Evolutionary conservation across 2,113 vertebrate genomes (phyloP).

Genomic region (Bagarius yarrelli): DNA sequence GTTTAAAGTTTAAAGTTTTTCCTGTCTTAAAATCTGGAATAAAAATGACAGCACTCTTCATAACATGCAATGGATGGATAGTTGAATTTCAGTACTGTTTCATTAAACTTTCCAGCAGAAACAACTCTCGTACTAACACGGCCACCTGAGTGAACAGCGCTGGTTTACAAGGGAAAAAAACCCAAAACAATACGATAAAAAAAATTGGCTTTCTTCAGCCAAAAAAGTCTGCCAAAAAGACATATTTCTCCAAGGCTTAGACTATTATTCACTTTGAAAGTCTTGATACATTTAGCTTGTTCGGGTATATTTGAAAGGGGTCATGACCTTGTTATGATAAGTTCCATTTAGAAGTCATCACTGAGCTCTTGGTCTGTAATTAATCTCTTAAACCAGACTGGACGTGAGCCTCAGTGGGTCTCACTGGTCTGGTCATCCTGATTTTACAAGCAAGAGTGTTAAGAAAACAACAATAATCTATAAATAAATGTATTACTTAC

Average conservation of each 20-base stretch:
- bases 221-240: slow-evolving; percentile 29
- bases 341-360: slow-evolving; percentile 32
- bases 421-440: not conserved
- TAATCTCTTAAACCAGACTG: slow-evolving; percentile 15
- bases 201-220: not conserved
- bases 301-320: slow-evolving; percentile 32
- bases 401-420: not conserved
- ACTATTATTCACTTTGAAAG: slow-evolving; percentile 20
- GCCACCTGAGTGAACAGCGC: slow-evolving; percentile 30
- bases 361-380: slow-evolving; percentile 21
- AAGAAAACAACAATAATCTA: not conserved
- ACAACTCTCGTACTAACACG: slow-evolving; percentile 1
- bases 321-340: slow-evolving; percentile 28
- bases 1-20: too few species aligned
- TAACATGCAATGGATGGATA: not conserved
- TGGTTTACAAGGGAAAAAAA: slow-evolving; percentile 5
- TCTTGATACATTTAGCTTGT: slow-evolving; percentile 16
- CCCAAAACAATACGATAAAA: slow-evolving; percentile 11
- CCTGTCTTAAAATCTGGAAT: not conserved
- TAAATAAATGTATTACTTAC: not conserved
- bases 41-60: not conserved
- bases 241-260: slow-evolving; percentile 27
- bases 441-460: not conserved
- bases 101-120: not conserved
- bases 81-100: not conserved